A percentile compares a stretch with the other conserved stretches of the same genome.
Evolutionary conservation across 2,888 invertebrate species (phyloP).

Genomic region (Nomada ferruginata): DNA sequence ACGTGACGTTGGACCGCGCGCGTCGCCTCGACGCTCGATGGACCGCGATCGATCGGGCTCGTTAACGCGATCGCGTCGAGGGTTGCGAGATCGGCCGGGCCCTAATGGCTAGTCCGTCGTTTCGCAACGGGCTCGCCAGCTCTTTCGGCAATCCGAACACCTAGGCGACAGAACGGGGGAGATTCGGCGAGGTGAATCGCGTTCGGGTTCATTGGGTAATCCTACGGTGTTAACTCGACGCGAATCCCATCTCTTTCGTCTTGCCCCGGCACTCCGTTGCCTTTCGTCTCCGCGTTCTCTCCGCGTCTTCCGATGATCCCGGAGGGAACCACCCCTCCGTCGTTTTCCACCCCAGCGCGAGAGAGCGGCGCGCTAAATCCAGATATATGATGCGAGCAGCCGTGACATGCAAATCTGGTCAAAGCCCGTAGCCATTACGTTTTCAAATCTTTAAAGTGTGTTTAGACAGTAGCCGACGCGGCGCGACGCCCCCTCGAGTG

Average conservation of each 20-base stretch:
- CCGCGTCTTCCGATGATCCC: constrained; percentile 69
- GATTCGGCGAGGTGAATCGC: constrained; percentile 76
- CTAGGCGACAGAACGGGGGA: not conserved
- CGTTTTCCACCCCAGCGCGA: constrained; percentile 64
- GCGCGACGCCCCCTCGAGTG: constrained; percentile 31
- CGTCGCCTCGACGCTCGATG: constrained; percentile 16
- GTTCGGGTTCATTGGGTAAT: constrained; percentile 83
- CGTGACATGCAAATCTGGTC: constrained; percentile 84
- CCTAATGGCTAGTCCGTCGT: constrained; percentile 9
- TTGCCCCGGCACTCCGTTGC: constrained; percentile 18
- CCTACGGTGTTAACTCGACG: constrained; percentile 82
- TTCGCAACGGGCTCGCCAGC: constrained; percentile 2
- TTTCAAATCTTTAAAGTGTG: constrained; percentile 85
- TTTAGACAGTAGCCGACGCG: constrained; percentile 82
- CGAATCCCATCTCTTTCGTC: constrained; percentile 63
- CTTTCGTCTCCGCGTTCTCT: constrained; percentile 64
- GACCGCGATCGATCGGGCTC: constrained; percentile 49
- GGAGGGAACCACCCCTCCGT: constrained; percentile 50
- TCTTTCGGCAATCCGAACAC: not conserved
- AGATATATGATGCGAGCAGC: constrained; percentile 84
- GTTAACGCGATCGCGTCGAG: constrained; percentile 48
- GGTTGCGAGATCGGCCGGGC: constrained; percentile 19
- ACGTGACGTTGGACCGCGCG: constrained; percentile 58
- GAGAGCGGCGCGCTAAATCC: constrained; percentile 81
- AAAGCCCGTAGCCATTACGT: constrained; percentile 84